Evolutionary conservation across 1,140 invertebrate genomes (phyloP).

Genomic region (Trichoplusia ni): DNA sequence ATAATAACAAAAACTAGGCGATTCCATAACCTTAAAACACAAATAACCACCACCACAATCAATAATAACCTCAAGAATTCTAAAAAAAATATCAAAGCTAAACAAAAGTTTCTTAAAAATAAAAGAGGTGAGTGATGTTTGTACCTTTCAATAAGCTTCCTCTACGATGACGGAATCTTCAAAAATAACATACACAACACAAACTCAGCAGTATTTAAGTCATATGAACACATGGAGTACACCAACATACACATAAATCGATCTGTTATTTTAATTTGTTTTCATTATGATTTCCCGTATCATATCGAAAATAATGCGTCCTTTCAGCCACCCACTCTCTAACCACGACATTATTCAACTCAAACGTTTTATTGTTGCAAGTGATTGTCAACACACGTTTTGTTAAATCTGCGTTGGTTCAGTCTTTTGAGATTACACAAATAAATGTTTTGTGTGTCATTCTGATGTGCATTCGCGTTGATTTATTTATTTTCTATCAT

Average conservation of each 20-base stretch:
- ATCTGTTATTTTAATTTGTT: constrained; percentile 24
- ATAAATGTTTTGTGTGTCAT: neutral
- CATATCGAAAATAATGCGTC: constrained; percentile 20
- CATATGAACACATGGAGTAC: constrained; percentile 1
- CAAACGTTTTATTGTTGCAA: constrained; percentile 16
- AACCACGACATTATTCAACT: constrained; percentile 31
- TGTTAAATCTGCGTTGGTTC: neutral
- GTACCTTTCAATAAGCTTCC: constrained; percentile 33
- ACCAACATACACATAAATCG: neutral
- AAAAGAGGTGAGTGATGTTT: constrained; percentile 29
- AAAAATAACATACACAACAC: constrained; percentile 26
- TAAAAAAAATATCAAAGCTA: neutral
- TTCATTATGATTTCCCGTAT: constrained; percentile 21
- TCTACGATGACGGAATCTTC: constrained; percentile 22
- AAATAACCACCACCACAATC: neutral
- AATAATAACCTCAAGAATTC: neutral
- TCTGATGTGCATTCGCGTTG: too few relatives aligned
- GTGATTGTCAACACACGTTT: neutral
- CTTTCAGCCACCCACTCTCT: constrained; percentile 14
- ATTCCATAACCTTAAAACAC: too few relatives aligned
- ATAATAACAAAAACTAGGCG: too few relatives aligned
- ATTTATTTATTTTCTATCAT: too few relatives aligned
- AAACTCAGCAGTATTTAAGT: neutral
- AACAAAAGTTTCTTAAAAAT: constrained; percentile 22
- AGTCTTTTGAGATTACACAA: too few relatives aligned